Base-by-base conservation (phyloP, 2,888 invertebrate species). In the Linnaemya vulpina region DNA sequence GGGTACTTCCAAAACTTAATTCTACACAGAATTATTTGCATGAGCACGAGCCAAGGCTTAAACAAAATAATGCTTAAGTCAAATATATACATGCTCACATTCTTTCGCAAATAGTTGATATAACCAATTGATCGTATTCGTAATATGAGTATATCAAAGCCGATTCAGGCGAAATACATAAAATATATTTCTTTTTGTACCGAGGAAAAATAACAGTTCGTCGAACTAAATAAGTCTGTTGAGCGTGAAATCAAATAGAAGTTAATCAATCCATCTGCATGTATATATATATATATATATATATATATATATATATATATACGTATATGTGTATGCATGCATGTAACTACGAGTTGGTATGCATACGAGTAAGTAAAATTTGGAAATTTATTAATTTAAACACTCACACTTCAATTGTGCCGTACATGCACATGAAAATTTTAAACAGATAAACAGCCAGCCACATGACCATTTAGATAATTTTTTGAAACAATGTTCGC, bases 171-270 rank as follows among this genome's bases (percentile, higher is more conserved):
- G 3, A 25, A 25, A 30, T 30, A 30, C 4, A 15, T 22, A 25
- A 17, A 17, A 17, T 43, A 13, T 43, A 43, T 43, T 15, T 43
- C 13, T 17, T 9, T 68, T 53, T 25, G 30, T 53, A n/a, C 40
- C 60, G 30, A 49, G 25, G 73, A 40, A 30, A 60, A 30, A 35
- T 8, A 76, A 46, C 74, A 84, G 81, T 77, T 84, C 81, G 74
- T 70, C 81, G 81, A 81, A 84, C 77, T 53, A 53, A 63, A 63
- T 55, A 25, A 75, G 11, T 82, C 11, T 67, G 30, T 43, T 80
- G 58, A 77, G 77, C 81, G 60, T 84, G 77, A 68, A 74, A 67
- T 84, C 70, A 38, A n/a, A 80, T 63, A 65, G 51, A 75, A 78
- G 67, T 30, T 65, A 53, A 81, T 68, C 60, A 43, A 68, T 60